Conservation (phyloP, 1,140 invertebrate genomes). For the Acarapis woodi region DNA sequence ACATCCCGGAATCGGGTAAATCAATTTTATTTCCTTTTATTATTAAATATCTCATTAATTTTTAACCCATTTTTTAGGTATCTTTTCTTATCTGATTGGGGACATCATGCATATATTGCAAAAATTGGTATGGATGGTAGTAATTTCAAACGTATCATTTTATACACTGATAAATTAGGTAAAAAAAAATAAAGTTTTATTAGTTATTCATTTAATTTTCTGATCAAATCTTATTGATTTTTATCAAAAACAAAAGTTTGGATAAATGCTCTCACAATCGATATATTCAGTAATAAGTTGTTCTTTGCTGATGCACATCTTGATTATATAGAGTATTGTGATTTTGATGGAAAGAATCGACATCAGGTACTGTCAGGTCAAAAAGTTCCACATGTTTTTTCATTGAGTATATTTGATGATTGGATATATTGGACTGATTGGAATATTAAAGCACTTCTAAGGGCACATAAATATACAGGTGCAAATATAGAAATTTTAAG, state of each 20-base stretch:
- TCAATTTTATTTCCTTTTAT: no score
- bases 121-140: constrained; percentile 88
- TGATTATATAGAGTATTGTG: constrained; percentile 75
- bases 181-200: no score
- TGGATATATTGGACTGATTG: constrained; percentile 92
- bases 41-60: constrained; percentile 24
- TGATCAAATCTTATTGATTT: no score
- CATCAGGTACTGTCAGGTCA: constrained; percentile 46
- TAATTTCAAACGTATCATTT: constrained; percentile 60
- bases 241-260: no score
- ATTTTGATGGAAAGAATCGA: constrained; percentile 57
- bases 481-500: constrained; percentile 24
- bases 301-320: constrained; percentile 96
- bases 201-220: no score
- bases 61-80: no score
- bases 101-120: constrained; percentile 80
- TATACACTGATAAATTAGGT: constrained; percentile 70
- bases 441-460: constrained; percentile 55
- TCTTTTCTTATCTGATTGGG: constrained; percentile 84
- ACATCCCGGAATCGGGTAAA: constrained; percentile 73
- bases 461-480: constrained; percentile 23
- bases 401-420: constrained; percentile 72
- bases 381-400: constrained; percentile 70
- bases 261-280: constrained; percentile 89
- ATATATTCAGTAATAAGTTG: constrained; percentile 74